Evolutionary conservation across 35 echinoderm and acorn worm genomes (phyloP), one percentile per base, ranked within the genome.

Genomic region (Ophioderma brevispina): DNA sequence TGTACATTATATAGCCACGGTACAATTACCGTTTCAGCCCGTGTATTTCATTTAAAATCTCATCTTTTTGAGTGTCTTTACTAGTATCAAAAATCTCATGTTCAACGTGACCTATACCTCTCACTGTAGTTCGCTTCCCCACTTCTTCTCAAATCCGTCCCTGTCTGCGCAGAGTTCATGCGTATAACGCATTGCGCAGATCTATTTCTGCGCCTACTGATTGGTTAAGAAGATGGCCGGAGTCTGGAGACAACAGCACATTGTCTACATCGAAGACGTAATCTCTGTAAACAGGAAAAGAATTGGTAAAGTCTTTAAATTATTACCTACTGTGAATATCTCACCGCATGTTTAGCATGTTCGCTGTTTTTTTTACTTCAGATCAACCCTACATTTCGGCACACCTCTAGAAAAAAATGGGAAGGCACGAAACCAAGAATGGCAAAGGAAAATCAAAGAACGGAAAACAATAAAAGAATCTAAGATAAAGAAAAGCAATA

Each of bases 51-150:
- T 90, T 96, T 76, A 64, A 36, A 38, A 92, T 86, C 42, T 86
- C 80, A 41, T 94, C 92, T 1, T 89, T 31, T 41, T 85, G 81
- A 0, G 37, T 18, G 21, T 63, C 80, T 21, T 33, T 32, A 18
- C 86, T 84, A 35, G 70, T 55, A 34, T 81, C n/a, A 89, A 77
- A 42, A 89, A 43, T 41, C 32, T 25, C 56, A 78, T 63, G 31
- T 97, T 97, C 36, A n/a, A 78, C 80, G 88, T 97, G 94, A 79
- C 95, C 92, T 81, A 97, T 92, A 75, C 94, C 92, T 55, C 95
- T 84, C 55, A 97, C 75, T 30, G 93, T 95, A 18, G 96, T 98
- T 40, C 84, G 75, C 11, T 36, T 82, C 14, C 96, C 96, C 8
- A 92, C 90, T 34, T 95, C 96, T 15, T 91, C 64, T 85, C 88